phyloP scores from a whole-genome alignment of 2,113 vertebrate genomes.

The Oncorhynchus keta region DNA sequence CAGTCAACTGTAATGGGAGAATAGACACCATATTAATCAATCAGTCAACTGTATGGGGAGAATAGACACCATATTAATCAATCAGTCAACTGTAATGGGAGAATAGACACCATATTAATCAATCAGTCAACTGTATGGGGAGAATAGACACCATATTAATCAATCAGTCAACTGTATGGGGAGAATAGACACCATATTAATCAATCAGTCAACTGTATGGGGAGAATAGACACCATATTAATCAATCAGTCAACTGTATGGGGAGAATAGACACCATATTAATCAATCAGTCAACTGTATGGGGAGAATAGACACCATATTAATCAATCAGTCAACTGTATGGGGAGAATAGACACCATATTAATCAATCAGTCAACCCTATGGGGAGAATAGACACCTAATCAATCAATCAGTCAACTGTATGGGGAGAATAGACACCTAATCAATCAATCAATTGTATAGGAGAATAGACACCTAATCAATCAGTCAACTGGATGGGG shows the following conservation, averaged over 20 bases:
- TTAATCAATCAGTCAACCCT: conserved; percentile 51
- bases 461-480: background rate
- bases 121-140: conserved; percentile 52
- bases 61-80: background rate
- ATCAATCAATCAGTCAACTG: conserved; percentile 51
- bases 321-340: conserved; percentile 53
- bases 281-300: conserved; percentile 59
- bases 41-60: conserved; percentile 48
- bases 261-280: background rate
- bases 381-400: background rate
- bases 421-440: background rate
- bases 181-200: background rate
- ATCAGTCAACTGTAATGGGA: conserved; percentile 50
- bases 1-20: conserved; percentile 49
- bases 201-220: conserved; percentile 52
- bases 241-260: conserved; percentile 53
- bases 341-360: background rate
- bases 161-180: background rate
- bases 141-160: background rate
- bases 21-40: background rate
- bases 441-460: conserved; percentile 52
- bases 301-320: no score
- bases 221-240: background rate
- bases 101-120: background rate
- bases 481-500: conserved; percentile 52